Base-by-base conservation (phyloP, 2,888 invertebrate genomes). In the Drosophila siamana region DNA sequence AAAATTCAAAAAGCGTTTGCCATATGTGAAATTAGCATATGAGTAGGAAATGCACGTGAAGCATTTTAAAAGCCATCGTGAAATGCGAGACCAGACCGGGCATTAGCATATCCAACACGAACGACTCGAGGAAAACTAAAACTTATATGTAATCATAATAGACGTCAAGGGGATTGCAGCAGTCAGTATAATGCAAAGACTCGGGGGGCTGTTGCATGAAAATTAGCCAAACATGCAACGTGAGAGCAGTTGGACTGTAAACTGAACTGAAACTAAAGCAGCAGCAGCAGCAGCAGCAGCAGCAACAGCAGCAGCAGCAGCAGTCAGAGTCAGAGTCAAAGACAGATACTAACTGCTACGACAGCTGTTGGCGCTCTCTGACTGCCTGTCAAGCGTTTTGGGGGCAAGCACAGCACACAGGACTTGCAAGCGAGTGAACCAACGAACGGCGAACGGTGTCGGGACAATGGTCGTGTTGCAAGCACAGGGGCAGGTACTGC, bases 321-420 rank as follows among this genome's bases (percentile, higher is more conserved):
- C 2, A 36, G 19, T 28, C 22, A 9, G 50, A 6, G 13, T 33
- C n/a, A 0, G 15, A 5, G 13, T 33, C n/a, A 0, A 9, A 5
- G 81, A 70, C 76, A 48, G 80, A 80, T 71, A 69, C 74, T 64
- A 71, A 69, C 77, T 73, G 66, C 61, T 67, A 69, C 67, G 83
- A 81, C 81, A 82, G 82, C 82, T 82, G 86, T 74, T 82, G 84
- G 86, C 82, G 78, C 70, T 83, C 68, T 40, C 61, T 46, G 50
- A 36, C 43, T 52, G 52, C 19, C 60, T 74, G 65, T 64, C 64
- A 62, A 60, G 46, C 64, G 62, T 55, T 59, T 62, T 56, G 62
- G 51, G 51, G 52, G 30, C 41, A 41, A 41, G n/a, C n/a, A 63
- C 52, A 50, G 51, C 47, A 62, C 79, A 82, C 9, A 38, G 82